phyloP scores from a whole-genome alignment of 1,140 invertebrate species.

The Zaprionus taronus region DNA sequence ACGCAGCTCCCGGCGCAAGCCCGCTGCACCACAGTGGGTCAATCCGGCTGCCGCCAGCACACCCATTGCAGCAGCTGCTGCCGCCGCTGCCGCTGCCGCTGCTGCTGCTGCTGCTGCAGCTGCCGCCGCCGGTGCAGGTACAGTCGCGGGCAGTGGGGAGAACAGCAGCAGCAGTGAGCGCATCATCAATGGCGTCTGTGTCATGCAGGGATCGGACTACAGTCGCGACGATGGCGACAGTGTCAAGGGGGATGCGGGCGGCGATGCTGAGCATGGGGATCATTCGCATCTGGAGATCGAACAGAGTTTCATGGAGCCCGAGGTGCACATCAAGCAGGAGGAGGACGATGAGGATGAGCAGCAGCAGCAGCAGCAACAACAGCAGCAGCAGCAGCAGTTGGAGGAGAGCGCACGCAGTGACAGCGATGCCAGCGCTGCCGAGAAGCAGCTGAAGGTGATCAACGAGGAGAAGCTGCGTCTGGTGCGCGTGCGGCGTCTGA shows the following conservation, averaged over 20 bases:
- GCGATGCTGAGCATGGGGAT: slow-evolving; percentile 84
- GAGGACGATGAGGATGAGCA: slow-evolving; percentile 71
- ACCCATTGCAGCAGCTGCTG: slow-evolving; percentile 30
- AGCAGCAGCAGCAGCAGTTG: slow-evolving; percentile 30
- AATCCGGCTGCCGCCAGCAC: slow-evolving; percentile 89
- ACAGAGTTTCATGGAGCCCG: slow-evolving; percentile 77
- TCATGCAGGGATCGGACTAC: slow-evolving; percentile 90
- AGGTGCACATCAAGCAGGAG: slow-evolving; percentile 80
- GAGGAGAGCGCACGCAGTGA: slow-evolving; percentile 37
- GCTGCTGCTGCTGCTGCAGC: slow-evolving; percentile 8
- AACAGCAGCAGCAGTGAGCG: slow-evolving; percentile 87
- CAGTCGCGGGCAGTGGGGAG: slow-evolving; percentile 2
- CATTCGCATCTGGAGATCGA: slow-evolving; percentile 65
- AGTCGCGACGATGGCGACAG: slow-evolving; percentile 96
- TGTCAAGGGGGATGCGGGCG: slow-evolving; percentile 82
- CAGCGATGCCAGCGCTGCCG: slow-evolving; percentile 20
- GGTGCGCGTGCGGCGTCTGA: slow-evolving; percentile 73
- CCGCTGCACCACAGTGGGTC: slow-evolving; percentile 98
- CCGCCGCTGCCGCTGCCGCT: slow-evolving; percentile 10
- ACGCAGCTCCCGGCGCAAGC: slow-evolving; percentile 89
- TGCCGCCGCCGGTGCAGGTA: background rate
- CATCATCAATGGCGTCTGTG: slow-evolving; percentile 96
- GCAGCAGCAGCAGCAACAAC: background rate
- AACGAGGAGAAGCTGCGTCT: slow-evolving; percentile 77
- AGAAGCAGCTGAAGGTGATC: slow-evolving; percentile 70